A percentile compares a stretch with the other conserved stretches of the same genome.
Conservation (phyloP, 1,140 invertebrate species). For the Ceratina calcarata region DNA sequence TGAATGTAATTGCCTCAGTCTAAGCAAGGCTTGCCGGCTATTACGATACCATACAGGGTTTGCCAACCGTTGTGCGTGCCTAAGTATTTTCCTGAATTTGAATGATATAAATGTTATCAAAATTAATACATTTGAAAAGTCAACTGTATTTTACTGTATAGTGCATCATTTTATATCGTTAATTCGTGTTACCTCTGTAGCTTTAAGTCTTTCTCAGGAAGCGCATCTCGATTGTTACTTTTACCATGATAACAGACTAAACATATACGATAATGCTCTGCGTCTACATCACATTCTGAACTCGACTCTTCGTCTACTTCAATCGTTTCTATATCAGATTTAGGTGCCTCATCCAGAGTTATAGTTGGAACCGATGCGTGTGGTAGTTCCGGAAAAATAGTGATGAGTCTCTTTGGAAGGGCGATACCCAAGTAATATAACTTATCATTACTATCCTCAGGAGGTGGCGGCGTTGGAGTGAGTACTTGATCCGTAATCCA, state of each 20-base stretch:
- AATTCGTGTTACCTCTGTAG: slow-evolving; percentile 66
- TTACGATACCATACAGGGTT: slow-evolving; percentile 86
- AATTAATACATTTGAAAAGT: neutral
- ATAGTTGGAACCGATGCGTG: slow-evolving; percentile 62
- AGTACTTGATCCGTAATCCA: slow-evolving; percentile 72
- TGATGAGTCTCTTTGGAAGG: slow-evolving; percentile 85
- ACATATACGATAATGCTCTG: slow-evolving; percentile 71
- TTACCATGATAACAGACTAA: slow-evolving; percentile 72
- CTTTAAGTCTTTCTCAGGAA: slow-evolving; percentile 68
- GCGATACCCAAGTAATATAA: slow-evolving; percentile 89
- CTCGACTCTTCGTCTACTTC: slow-evolving; percentile 75
- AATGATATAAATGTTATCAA: slow-evolving; percentile 23
- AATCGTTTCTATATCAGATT: slow-evolving; percentile 59
- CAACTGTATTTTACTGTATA: neutral
- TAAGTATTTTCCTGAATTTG: slow-evolving; percentile 81
- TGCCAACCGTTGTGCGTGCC: slow-evolving; percentile 84
- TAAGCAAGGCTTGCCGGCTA: slow-evolving; percentile 85
- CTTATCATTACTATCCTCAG: slow-evolving; percentile 70
- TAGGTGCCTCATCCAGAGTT: slow-evolving; percentile 61
- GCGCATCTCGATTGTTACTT: slow-evolving; percentile 52
- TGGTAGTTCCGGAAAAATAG: slow-evolving; percentile 84
- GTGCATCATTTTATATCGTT: neutral
- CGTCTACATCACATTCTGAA: slow-evolving; percentile 69
- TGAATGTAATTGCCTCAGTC: slow-evolving; percentile 93
- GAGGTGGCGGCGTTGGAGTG: slow-evolving; percentile 67